Evolutionary conservation across 2,888 invertebrate species (phyloP).

Genomic region (Tridacna gigas): DNA sequence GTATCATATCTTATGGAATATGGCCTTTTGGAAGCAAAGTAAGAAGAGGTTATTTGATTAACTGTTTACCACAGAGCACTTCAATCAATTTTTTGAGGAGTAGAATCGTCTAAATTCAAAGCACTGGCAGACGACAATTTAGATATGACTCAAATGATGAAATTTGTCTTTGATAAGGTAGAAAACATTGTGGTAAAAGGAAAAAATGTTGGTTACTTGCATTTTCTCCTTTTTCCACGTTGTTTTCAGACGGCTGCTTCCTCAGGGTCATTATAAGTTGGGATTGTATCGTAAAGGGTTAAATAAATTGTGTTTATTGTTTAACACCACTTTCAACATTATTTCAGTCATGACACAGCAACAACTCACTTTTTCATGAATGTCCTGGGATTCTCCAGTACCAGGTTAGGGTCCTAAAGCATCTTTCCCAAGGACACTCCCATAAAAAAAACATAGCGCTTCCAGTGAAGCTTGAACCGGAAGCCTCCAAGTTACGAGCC

Average conservation of each 20-base stretch:
- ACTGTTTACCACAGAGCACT: no score
- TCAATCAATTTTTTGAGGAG: no score
- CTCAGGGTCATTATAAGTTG: background rate
- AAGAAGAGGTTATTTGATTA: no score
- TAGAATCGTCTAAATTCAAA: no score
- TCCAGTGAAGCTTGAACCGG: background rate
- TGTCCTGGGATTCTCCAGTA: background rate
- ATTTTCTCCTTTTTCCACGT: background rate
- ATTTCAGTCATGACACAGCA: background rate
- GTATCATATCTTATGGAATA: no score
- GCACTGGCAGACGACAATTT: no score
- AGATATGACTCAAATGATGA: no score
- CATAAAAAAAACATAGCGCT: background rate
- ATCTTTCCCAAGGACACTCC: background rate
- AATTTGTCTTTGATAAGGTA: background rate
- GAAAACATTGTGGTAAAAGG: conserved; percentile 18
- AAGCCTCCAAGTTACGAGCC: background rate
- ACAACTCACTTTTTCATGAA: background rate
- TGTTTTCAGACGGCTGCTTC: background rate
- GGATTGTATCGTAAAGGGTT: background rate
- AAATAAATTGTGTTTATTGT: no score
- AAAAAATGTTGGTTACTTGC: background rate
- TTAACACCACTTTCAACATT: background rate
- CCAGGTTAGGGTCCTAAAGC: background rate
- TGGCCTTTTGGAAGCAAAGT: no score